These are phyloP conservation scores for Capitella teleta DNA, from an alignment of 1,140 invertebrate genomes.

Conservation along the genomic window DNA sequence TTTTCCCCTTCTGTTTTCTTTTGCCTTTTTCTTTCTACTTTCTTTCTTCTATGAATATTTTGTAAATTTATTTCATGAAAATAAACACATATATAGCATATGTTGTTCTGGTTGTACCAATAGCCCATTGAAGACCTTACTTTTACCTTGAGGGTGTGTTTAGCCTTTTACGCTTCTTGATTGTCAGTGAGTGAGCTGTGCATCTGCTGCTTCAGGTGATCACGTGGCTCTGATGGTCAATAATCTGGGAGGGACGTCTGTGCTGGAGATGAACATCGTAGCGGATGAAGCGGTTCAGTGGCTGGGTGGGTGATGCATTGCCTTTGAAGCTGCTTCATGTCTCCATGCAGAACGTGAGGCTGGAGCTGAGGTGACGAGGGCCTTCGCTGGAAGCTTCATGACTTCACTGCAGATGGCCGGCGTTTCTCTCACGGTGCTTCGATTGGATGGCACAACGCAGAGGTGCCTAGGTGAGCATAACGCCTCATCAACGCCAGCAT, in stretches of 20 bases:
- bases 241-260: slow-evolving; percentile 65
- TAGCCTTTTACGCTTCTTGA: too few relatives aligned
- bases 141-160: too few relatives aligned
- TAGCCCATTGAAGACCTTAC: too few relatives aligned
- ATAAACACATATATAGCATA: too few relatives aligned
- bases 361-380: slow-evolving; percentile 35
- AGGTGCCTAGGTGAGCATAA: slow-evolving; percentile 1
- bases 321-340: too few relatives aligned
- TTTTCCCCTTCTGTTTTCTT: too few relatives aligned
- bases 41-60: too few relatives aligned
- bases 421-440: slow-evolving; percentile 60
- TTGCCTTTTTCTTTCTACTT: too few relatives aligned
- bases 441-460: slow-evolving; percentile 29
- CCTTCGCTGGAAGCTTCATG: slow-evolving; percentile 61
- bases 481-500: too few relatives aligned
- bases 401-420: slow-evolving; percentile 73
- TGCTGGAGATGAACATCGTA: slow-evolving; percentile 66
- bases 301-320: slow-evolving; percentile 18
- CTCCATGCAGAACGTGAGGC: neutral
- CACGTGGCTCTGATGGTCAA: slow-evolving; percentile 60
- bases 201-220: slow-evolving; percentile 27
- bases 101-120: too few relatives aligned
- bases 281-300: slow-evolving; percentile 53
- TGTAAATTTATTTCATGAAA: too few relatives aligned
- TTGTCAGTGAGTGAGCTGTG: too few relatives aligned